Conservation (phyloP, 2,113 vertebrate species). For the Gymnobelideus leadbeateri region DNA sequence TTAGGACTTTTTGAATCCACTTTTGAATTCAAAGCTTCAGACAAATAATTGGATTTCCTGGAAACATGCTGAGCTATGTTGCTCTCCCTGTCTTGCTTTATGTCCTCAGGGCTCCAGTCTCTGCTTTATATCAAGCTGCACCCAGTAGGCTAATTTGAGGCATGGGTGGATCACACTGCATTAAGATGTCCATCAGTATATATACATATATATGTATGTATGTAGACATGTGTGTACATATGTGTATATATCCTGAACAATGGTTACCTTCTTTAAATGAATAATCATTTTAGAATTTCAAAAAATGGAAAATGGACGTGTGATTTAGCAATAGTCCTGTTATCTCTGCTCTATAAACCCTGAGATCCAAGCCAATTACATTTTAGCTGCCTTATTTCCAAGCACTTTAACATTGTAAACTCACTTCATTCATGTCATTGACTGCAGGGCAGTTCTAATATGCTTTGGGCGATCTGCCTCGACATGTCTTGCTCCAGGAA, state of each 20-base stretch:
- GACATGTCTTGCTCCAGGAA: constrained; percentile 84
- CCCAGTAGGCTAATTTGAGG: constrained; percentile 81
- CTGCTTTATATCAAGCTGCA: constrained; percentile 83
- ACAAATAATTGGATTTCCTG: constrained; percentile 92
- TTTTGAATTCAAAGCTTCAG: constrained; percentile 90
- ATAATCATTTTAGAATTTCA: constrained; percentile 77
- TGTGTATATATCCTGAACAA: background rate
- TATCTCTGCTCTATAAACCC: constrained; percentile 65
- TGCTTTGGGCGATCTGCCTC: constrained; percentile 82
- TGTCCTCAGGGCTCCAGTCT: constrained; percentile 86
- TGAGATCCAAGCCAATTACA: constrained; percentile 82
- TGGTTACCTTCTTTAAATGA: constrained; percentile 76
- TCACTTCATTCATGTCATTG: constrained; percentile 79
- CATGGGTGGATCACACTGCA: constrained; percentile 81
- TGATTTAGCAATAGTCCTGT: constrained; percentile 66
- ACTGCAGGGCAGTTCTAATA: constrained; percentile 82
- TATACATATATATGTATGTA: too few relatives aligned
- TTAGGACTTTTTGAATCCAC: constrained; percentile 89
- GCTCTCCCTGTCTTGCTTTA: constrained; percentile 86
- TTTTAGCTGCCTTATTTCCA: constrained; percentile 81
- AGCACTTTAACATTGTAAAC: constrained; percentile 79
- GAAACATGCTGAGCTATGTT: constrained; percentile 92
- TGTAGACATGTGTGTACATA: constrained; percentile 68
- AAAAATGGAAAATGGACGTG: constrained; percentile 76
- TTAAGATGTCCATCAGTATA: constrained; percentile 83